Evolutionary conservation across 2,888 invertebrate species (phyloP).

Genomic region (Lumbricus terrestris): DNA sequence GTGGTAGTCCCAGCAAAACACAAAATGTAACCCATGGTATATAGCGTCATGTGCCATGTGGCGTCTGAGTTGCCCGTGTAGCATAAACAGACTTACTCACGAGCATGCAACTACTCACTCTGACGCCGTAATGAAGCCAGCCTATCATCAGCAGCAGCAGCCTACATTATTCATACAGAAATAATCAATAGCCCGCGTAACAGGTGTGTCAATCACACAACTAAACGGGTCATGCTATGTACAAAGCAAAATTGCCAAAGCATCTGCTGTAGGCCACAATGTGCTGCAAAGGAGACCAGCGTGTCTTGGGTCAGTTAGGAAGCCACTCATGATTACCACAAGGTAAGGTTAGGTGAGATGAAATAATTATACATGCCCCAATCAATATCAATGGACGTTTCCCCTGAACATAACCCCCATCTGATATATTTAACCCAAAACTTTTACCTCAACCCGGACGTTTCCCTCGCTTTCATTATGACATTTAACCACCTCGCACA

Average conservation of each 20-base stretch:
- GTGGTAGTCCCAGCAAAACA: background rate
- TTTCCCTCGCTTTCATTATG: too few species aligned
- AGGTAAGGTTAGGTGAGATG: background rate
- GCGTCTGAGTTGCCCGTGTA: background rate
- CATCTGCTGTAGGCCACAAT: conserved; percentile 3
- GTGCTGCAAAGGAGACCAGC: background rate
- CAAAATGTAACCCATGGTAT: background rate
- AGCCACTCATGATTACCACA: background rate
- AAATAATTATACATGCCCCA: too few species aligned
- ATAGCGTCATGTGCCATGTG: background rate
- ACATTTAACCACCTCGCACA: too few species aligned
- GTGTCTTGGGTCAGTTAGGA: background rate
- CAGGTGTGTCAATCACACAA: conserved; percentile 3
- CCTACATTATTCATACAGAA: background rate
- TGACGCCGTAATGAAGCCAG: background rate
- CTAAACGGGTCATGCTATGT: conserved; percentile 3
- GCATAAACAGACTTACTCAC: background rate
- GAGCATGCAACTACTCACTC: background rate
- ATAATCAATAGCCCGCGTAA: background rate
- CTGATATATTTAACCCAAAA: too few species aligned
- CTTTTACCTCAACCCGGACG: too few species aligned
- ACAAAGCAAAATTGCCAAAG: background rate
- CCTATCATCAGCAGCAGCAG: background rate
- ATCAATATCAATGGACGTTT: too few species aligned
- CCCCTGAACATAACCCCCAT: too few species aligned